Evolutionary conservation across 2,113 vertebrate species (phyloP).

Genomic region (Tiliqua scincoides): DNA sequence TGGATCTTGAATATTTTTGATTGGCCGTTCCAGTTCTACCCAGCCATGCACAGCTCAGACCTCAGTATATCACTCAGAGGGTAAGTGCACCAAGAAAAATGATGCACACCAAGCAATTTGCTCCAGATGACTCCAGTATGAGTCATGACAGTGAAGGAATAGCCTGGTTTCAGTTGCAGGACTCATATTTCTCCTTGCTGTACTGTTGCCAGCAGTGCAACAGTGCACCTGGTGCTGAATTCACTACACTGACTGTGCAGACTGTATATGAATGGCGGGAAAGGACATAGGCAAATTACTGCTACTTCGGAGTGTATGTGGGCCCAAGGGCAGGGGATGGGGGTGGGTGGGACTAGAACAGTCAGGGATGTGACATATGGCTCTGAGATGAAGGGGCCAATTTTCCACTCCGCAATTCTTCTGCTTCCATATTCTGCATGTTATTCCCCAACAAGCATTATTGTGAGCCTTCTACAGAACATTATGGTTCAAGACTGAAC

Average conservation of each 20-base stretch:
- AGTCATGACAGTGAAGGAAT: neutral
- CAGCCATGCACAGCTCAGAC: neutral
- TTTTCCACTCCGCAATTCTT: neutral
- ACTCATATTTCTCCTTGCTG: neutral
- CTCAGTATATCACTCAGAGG: too few species aligned
- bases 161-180: neutral
- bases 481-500: neutral
- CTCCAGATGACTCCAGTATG: neutral
- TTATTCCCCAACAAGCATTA: neutral
- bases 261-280: neutral
- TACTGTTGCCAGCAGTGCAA: neutral
- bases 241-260: neutral
- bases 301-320: neutral
- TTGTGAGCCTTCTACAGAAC: neutral
- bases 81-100: neutral
- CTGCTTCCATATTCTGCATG: neutral
- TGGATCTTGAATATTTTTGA: neutral
- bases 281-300: too few species aligned
- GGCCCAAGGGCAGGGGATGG: neutral
- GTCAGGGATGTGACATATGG: neutral
- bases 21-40: neutral
- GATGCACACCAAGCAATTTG: neutral
- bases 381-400: neutral
- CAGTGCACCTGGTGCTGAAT: too few species aligned
- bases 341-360: too few species aligned